Percentiles rank a stretch among this genome's conserved stretches.
phyloP scores from a whole-genome alignment of 2,113 vertebrate genomes.

The Lycaon pictus region DNA sequence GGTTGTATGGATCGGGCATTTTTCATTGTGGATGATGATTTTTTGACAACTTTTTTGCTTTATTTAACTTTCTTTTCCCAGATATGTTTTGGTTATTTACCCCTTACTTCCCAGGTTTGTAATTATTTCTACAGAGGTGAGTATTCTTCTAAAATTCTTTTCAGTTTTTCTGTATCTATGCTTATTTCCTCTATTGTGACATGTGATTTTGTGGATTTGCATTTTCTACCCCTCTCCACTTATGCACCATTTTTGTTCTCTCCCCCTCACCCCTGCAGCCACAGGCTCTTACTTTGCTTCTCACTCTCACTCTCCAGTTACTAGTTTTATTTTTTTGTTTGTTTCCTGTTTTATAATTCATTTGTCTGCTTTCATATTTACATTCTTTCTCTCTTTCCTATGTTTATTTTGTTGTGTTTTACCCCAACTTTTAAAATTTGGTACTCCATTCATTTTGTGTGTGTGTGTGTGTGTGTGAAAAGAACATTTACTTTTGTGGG shows the following conservation, averaged over 20 bases:
- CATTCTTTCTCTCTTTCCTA: background rate
- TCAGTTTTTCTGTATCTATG: background rate
- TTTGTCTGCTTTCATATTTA: background rate
- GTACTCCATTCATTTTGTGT: background rate
- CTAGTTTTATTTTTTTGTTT: constrained; percentile 19
- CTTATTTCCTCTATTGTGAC: background rate
- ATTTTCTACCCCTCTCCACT: background rate
- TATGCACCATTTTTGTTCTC: background rate
- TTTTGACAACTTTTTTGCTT: background rate
- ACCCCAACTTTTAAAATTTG: background rate
- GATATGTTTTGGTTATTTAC: background rate
- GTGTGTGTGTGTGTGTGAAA: too few species aligned
- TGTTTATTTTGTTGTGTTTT: background rate
- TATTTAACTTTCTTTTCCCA: background rate
- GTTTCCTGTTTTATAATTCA: background rate
- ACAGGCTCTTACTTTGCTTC: background rate
- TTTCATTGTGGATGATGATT: background rate
- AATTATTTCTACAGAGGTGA: background rate
- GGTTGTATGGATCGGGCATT: background rate
- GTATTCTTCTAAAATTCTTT: background rate
- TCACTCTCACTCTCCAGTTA: background rate
- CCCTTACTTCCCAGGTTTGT: background rate
- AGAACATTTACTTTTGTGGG: background rate
- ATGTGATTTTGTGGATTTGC: background rate
- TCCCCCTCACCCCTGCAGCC: background rate